A percentile compares a stretch with the other conserved stretches of the same genome.
These are phyloP conservation scores for Nettapus auritus DNA, from an alignment of 2,113 vertebrate species.

Conservation along the genomic window DNA sequence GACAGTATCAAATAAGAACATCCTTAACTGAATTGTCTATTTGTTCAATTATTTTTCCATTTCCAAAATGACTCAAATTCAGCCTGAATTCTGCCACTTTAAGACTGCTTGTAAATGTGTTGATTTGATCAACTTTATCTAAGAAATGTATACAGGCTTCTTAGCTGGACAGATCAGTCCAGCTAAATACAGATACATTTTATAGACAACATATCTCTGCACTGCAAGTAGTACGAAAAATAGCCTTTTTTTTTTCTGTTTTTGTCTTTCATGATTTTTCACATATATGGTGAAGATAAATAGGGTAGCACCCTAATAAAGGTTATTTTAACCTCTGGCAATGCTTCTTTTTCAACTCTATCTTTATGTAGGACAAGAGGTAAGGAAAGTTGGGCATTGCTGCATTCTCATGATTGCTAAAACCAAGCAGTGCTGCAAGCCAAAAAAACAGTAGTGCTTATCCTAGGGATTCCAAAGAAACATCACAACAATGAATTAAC, in stretches of 20 bases:
- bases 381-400: background rate
- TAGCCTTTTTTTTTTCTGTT: background rate
- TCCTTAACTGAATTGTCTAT: background rate
- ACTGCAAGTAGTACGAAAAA: background rate
- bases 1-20: background rate
- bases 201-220: background rate
- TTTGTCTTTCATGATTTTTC: background rate
- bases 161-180: background rate
- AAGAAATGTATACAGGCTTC: background rate
- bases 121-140: background rate
- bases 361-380: background rate
- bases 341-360: background rate
- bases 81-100: background rate
- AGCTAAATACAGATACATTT: background rate
- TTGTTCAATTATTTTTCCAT: background rate
- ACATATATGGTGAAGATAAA: constrained; percentile 35
- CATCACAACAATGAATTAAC: background rate
- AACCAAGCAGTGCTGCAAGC: background rate
- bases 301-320: background rate
- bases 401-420: background rate
- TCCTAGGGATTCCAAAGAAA: background rate
- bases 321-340: constrained; percentile 49
- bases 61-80: background rate
- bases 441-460: background rate
- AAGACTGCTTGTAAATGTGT: background rate